phyloP scores from a whole-genome alignment of 2,888 invertebrate species.

The Ectemnius lituratus region DNA sequence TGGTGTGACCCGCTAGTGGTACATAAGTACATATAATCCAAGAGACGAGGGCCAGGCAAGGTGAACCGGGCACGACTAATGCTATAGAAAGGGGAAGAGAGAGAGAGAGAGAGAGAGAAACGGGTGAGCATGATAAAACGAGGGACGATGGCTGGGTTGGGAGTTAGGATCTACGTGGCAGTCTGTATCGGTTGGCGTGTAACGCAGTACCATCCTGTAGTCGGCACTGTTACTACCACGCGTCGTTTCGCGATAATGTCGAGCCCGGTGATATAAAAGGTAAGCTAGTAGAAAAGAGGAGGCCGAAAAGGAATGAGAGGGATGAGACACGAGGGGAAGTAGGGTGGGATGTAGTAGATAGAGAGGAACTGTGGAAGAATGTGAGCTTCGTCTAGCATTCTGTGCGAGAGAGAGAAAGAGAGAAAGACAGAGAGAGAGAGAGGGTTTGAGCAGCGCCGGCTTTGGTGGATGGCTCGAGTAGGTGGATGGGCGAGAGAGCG shows the following conservation, averaged over 20 bases:
- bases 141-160: slow-evolving; percentile 2
- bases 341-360: background rate
- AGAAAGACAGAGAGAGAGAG: slow-evolving; percentile 18
- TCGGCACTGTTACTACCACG: slow-evolving; percentile 34
- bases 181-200: slow-evolving; percentile 24
- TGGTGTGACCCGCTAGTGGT: background rate
- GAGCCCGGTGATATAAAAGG: slow-evolving; percentile 53
- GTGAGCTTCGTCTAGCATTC: background rate
- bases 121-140: background rate
- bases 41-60: slow-evolving; percentile 8
- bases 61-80: background rate
- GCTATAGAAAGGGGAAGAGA: too few relatives aligned
- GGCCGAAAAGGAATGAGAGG: slow-evolving; percentile 7
- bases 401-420: slow-evolving; percentile 22
- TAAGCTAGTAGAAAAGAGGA: slow-evolving; percentile 22
- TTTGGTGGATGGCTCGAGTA: slow-evolving; percentile 42
- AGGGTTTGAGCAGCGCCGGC: slow-evolving; percentile 8
- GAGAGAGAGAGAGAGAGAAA: background rate
- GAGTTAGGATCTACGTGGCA: slow-evolving; percentile 18
- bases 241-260: slow-evolving; percentile 58
- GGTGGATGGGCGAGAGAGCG: slow-evolving; percentile 40
- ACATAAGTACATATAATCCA: slow-evolving; percentile 23
- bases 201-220: slow-evolving; percentile 36
- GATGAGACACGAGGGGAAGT: slow-evolving; percentile 41
- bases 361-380: slow-evolving; percentile 8